Conservation (phyloP, 1,140 invertebrate genomes). For the Bombus waltoni region DNA sequence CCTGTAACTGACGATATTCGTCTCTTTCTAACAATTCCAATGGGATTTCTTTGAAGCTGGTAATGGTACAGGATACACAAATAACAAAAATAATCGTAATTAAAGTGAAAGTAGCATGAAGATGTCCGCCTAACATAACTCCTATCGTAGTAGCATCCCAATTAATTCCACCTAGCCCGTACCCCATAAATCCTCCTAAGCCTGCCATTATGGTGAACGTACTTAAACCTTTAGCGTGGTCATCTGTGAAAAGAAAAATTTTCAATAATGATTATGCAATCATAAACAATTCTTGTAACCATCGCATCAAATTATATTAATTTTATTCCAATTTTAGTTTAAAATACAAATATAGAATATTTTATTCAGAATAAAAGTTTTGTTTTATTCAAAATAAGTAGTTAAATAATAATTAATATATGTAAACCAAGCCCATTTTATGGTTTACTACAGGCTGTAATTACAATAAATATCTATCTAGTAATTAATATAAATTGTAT, state of each 20-base stretch:
- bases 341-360: too few species aligned
- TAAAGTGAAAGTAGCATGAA: conserved; percentile 94
- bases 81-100: conserved; percentile 93
- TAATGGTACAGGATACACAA: conserved; percentile 91
- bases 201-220: conserved; percentile 99
- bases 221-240: conserved; percentile 95
- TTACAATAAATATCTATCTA: too few species aligned
- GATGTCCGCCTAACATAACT: conserved; percentile 91
- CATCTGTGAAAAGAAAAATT: conserved; percentile 84
- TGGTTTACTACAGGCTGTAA: too few species aligned
- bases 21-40: conserved; percentile 84
- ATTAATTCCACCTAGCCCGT: conserved; percentile 95
- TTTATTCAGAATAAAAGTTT: too few species aligned
- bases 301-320: too few species aligned
- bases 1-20: conserved; percentile 76
- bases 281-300: too few species aligned
- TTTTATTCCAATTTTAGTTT: too few species aligned
- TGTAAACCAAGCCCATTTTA: too few species aligned
- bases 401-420: background rate
- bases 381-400: background rate
- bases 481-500: too few species aligned
- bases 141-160: conserved; percentile 94
- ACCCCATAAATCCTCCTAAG: conserved; percentile 96
- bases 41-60: conserved; percentile 94
- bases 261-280: too few species aligned